Percentiles rank a stretch among this genome's conserved stretches.
Evolutionary conservation across 2,888 invertebrate species (phyloP).

Genomic region (Zaprionus bogoriensis): DNA sequence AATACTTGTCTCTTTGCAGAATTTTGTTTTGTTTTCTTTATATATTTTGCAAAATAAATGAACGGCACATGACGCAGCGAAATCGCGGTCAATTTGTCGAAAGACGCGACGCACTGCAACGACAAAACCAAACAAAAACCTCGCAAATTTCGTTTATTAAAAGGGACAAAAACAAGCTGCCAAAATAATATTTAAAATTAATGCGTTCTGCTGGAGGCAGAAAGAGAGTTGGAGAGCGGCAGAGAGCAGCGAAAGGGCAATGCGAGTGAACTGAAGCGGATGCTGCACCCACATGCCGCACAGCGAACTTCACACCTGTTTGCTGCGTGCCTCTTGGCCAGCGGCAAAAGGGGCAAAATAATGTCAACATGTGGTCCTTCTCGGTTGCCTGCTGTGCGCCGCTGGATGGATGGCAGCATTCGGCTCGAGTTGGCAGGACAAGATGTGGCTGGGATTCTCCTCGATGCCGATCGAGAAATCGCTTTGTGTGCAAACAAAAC

Average conservation of each 20-base stretch:
- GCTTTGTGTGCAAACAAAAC: conserved; percentile 60
- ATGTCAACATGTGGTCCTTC: conserved; percentile 75
- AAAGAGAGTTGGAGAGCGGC: neutral
- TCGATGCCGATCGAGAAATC: neutral
- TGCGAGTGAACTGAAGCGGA: conserved; percentile 14
- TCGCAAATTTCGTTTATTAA: conserved; percentile 66
- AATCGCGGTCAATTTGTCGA: conserved; percentile 69
- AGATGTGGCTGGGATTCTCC: neutral
- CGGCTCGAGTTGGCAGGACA: neutral
- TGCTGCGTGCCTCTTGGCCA: conserved; percentile 28
- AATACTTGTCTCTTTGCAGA: neutral
- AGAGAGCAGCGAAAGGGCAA: neutral
- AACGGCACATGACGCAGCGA: conserved; percentile 52
- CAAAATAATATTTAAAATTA: conserved; percentile 78
- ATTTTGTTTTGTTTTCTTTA: conserved; percentile 28
- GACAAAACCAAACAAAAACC: conserved; percentile 41
- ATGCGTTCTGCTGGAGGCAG: conserved; percentile 45
- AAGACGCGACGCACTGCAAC: conserved; percentile 47
- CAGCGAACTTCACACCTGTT: conserved; percentile 65
- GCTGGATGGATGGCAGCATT: conserved; percentile 10
- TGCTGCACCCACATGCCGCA: conserved; percentile 65
- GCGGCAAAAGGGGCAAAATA: conserved; percentile 31
- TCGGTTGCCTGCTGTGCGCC: conserved; percentile 63
- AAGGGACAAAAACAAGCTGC: conserved; percentile 52
- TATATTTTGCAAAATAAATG: conserved; percentile 50